Evolutionary conservation across 2,113 vertebrate species (phyloP).

Genomic region (Corythoichthys haematopterus): DNA sequence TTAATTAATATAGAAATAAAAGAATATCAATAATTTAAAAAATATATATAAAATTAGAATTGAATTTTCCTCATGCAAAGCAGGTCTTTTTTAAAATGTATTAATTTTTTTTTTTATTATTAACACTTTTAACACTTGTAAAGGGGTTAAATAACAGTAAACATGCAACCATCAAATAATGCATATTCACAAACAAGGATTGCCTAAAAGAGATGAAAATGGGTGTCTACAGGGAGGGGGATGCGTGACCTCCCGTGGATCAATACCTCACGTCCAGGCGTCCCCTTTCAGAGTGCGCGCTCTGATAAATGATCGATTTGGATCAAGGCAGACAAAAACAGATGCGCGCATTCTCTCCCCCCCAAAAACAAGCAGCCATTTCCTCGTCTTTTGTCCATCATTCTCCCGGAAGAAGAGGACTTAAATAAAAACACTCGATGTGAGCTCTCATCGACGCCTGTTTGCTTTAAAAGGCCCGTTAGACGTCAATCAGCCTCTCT

Average conservation of each 20-base stretch:
- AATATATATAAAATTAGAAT: no score
- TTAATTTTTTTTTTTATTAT: no score
- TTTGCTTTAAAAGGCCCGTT: slow-evolving; percentile 54
- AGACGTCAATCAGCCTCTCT: slow-evolving; percentile 64
- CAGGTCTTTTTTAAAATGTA: no score
- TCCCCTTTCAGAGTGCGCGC: slow-evolving; percentile 60
- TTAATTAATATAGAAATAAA: no score
- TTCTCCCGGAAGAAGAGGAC: slow-evolving; percentile 35
- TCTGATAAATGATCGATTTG: slow-evolving; percentile 73
- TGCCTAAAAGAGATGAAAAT: slow-evolving; percentile 21
- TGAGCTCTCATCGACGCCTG: slow-evolving; percentile 51
- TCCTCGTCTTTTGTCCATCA: slow-evolving; percentile 1
- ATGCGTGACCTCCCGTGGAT: slow-evolving; percentile 66
- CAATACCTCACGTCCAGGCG: slow-evolving; percentile 64
- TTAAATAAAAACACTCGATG: slow-evolving; percentile 40
- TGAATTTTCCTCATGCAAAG: no score
- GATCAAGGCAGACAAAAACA: slow-evolving; percentile 62
- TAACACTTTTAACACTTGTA: no score
- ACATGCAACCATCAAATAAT: slow-evolving; percentile 36
- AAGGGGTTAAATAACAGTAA: no score
- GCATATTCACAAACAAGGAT: slow-evolving; percentile 52
- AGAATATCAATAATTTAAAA: no score
- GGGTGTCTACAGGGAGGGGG: slow-evolving; percentile 49
- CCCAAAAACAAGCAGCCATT: background rate
- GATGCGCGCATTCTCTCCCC: slow-evolving; percentile 53